phyloP scores from a whole-genome alignment of 1,140 invertebrate genomes.

The Pachyrhynchus sulphureomaculatus region DNA sequence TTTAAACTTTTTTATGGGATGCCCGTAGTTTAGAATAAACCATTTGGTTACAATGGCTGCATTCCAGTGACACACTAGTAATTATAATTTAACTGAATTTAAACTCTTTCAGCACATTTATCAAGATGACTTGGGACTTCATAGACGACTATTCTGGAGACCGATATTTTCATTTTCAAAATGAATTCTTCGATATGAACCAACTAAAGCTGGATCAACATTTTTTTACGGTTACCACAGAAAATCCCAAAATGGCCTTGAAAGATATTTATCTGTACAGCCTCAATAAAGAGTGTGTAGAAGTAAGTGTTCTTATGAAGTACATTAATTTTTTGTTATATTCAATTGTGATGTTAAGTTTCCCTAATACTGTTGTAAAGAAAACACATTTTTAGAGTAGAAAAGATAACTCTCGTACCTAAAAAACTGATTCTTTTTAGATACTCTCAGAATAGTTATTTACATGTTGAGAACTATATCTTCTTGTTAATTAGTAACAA shows the following conservation, averaged over 20 bases:
- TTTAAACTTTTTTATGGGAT: too few relatives aligned
- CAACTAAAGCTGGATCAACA: slow-evolving; percentile 35
- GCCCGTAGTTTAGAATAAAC: too few relatives aligned
- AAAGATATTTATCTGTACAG: slow-evolving; percentile 32
- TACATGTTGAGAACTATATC: too few relatives aligned
- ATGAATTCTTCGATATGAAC: slow-evolving; percentile 28
- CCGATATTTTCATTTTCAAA: slow-evolving; percentile 21
- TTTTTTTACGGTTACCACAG: slow-evolving; percentile 14
- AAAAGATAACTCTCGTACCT: too few relatives aligned
- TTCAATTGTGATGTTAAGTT: neutral
- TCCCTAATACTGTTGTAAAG: neutral
- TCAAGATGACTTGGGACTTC: slow-evolving; percentile 30
- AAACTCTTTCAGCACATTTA: too few relatives aligned
- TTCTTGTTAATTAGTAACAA: too few relatives aligned
- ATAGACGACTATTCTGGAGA: slow-evolving; percentile 38
- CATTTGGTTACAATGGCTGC: too few relatives aligned
- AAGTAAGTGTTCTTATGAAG: slow-evolving; percentile 28
- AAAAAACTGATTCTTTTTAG: too few relatives aligned
- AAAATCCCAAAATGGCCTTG: slow-evolving; percentile 4
- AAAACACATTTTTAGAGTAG: too few relatives aligned
- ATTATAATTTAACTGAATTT: too few relatives aligned
- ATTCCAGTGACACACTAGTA: too few relatives aligned
- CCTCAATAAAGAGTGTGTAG: slow-evolving; percentile 35
- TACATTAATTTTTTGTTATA: neutral
- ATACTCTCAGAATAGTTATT: too few relatives aligned